phyloP scores from a whole-genome alignment of 2,888 invertebrate species.

The Philaethria dido region DNA sequence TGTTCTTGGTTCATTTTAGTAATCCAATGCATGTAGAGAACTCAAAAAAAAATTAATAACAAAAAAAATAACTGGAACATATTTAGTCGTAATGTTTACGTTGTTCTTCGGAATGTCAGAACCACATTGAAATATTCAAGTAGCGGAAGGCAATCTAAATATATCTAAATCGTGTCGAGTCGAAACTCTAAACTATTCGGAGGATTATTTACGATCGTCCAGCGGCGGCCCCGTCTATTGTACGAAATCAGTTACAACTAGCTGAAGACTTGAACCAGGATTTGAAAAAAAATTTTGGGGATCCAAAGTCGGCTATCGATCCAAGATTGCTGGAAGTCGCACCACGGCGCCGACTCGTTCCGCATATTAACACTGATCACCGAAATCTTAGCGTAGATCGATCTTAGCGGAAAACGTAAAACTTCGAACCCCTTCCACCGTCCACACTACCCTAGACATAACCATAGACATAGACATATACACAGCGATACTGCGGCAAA shows the following conservation, averaged over 20 bases:
- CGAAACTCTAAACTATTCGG: constrained; percentile 50
- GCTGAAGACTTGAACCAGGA: background rate
- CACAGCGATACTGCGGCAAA: constrained; percentile 68
- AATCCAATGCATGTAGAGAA: background rate
- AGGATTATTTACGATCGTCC: constrained; percentile 49
- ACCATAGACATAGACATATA: constrained; percentile 10
- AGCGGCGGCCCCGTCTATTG: constrained; percentile 36
- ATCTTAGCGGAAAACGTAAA: constrained; percentile 4
- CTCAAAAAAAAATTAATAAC: background rate
- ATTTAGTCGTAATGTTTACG: constrained; percentile 36
- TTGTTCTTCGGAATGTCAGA: constrained; percentile 44
- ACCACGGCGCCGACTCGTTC: constrained; percentile 45
- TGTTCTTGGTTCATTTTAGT: constrained; percentile 16
- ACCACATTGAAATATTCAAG: constrained; percentile 47
- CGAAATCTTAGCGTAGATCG: constrained; percentile 26
- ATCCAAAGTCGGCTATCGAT: constrained; percentile 75
- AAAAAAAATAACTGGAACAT: background rate
- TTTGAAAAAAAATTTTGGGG: constrained; percentile 47
- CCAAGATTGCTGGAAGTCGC: constrained; percentile 65
- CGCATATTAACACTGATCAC: constrained; percentile 27
- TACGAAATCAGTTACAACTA: constrained; percentile 12
- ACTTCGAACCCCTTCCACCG: background rate
- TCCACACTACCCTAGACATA: background rate
- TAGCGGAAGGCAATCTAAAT: constrained; percentile 49
- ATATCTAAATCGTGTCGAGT: constrained; percentile 48